These are phyloP conservation scores for Coecobrya sp. DNA, from an alignment of 2,888 invertebrate genomes.

Conservation along the genomic window DNA sequence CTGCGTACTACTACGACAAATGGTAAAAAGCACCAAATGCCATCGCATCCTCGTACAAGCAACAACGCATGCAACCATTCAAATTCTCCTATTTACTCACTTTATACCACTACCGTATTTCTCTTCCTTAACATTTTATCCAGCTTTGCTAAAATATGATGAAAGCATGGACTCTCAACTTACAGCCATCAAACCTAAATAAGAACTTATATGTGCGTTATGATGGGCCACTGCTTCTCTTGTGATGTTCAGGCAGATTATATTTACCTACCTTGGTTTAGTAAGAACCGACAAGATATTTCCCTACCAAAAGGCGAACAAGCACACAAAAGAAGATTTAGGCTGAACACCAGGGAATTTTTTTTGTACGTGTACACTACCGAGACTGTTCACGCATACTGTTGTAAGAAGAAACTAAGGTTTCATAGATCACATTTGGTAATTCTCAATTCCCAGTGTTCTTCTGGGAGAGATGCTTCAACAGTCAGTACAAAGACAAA, in stretches of 20 bases:
- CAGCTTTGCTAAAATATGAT: conserved; percentile 32
- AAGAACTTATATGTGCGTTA: neutral
- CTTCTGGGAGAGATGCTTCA: neutral
- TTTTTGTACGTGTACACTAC: no score
- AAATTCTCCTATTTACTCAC: neutral
- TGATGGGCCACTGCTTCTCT: neutral
- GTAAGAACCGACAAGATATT: no score
- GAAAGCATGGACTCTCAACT: neutral
- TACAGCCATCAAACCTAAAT: neutral
- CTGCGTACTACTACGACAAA: neutral
- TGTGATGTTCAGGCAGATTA: no score
- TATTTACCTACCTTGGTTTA: no score
- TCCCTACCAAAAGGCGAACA: no score
- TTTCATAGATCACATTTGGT: neutral
- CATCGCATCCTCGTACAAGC: neutral
- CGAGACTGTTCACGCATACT: neutral
- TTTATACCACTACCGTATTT: neutral
- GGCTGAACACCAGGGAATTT: no score
- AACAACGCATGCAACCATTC: neutral
- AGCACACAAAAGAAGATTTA: no score
- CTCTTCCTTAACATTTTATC: conserved; percentile 14
- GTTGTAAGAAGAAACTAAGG: neutral
- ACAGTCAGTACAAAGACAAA: neutral
- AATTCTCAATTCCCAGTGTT: neutral
- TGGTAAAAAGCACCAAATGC: neutral